Percentiles rank a stretch among this genome's conserved stretches.
Evolutionary conservation across 2,888 invertebrate species (phyloP).

Genomic region (Acanthosepion pharaonis): DNA sequence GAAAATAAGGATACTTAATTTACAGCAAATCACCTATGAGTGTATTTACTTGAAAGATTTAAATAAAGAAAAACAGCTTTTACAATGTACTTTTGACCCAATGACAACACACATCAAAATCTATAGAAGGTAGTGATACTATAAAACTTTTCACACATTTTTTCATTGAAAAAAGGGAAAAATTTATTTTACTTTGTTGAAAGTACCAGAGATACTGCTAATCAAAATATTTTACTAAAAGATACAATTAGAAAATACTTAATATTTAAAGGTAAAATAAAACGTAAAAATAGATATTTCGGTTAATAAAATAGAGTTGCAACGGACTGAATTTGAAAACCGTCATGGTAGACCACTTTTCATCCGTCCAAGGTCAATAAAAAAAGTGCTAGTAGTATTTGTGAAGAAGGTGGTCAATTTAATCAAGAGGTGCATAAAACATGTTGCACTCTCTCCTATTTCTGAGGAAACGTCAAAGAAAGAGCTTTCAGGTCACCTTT

Average conservation of each 20-base stretch:
- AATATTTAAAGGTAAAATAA: not conserved
- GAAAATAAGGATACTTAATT: not conserved
- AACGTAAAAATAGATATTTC: not conserved
- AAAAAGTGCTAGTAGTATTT: not conserved
- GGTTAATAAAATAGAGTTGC: not conserved
- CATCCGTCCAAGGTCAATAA: not conserved
- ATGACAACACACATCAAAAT: not conserved
- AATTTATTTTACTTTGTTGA: not conserved
- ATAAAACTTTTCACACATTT: not conserved
- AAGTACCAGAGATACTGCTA: not conserved
- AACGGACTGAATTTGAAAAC: not conserved
- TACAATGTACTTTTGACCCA: not conserved
- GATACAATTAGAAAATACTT: not conserved
- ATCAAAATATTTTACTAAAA: not conserved
- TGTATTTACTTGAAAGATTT: too few species aligned
- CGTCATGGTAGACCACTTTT: not conserved
- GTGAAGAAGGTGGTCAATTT: not conserved
- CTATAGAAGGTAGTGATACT: not conserved
- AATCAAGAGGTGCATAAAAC: not conserved
- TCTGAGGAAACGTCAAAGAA: not conserved
- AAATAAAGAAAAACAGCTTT: too few species aligned
- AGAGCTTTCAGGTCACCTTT: not conserved
- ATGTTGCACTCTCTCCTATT: not conserved
- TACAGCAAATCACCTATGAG: not conserved
- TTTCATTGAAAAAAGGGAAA: not conserved